Percentiles rank a stretch among this genome's conserved stretches.
Evolutionary conservation across 2,113 vertebrate genomes (phyloP).

Genomic region (Glareola pratincola): DNA sequence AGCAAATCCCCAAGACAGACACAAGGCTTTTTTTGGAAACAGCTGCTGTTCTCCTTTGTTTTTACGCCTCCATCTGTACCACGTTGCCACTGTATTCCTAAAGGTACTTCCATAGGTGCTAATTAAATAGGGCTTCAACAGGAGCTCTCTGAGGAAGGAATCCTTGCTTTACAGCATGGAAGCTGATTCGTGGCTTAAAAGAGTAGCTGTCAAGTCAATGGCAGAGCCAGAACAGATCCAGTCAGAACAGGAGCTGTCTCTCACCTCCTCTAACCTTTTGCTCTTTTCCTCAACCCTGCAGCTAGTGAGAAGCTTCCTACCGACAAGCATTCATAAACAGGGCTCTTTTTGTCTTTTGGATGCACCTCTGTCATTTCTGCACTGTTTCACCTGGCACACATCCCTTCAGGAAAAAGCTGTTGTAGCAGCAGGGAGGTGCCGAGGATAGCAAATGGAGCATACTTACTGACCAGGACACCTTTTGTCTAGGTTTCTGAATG

Average conservation of each 20-base stretch:
- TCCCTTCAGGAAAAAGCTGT: background rate
- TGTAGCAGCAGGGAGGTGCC: background rate
- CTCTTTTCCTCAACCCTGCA: background rate
- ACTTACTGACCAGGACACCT: background rate
- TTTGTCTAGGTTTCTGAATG: background rate
- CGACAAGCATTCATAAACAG: background rate
- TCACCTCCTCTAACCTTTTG: background rate
- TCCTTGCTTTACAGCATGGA: background rate
- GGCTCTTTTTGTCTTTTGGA: background rate
- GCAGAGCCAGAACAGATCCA: background rate
- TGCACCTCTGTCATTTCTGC: background rate
- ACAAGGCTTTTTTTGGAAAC: background rate
- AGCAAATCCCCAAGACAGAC: background rate
- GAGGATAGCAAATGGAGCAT: background rate
- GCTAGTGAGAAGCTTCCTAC: background rate
- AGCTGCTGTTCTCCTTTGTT: background rate
- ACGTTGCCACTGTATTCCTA: background rate
- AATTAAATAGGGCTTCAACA: background rate
- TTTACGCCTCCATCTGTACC: background rate
- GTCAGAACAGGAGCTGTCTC: background rate
- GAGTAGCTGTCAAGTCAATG: background rate
- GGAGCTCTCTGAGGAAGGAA: background rate
- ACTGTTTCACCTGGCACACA: background rate
- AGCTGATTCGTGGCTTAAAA: background rate
- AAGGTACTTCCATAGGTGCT: background rate